Evolutionary conservation across 1,140 invertebrate genomes (phyloP).

Genomic region (Drosophila dunni): DNA sequence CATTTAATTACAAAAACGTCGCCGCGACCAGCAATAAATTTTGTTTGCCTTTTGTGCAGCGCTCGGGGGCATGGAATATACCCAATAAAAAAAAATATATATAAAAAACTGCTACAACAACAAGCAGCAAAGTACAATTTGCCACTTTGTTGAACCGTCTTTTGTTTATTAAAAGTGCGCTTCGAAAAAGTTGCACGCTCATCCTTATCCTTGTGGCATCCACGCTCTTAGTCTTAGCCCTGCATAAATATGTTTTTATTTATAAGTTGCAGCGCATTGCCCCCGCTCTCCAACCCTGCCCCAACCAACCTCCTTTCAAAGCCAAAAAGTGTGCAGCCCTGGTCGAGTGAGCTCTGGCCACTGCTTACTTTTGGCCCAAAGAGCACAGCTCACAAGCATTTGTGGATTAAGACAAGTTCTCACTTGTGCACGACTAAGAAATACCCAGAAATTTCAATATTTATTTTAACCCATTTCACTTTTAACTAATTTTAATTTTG

Average conservation of each 20-base stretch:
- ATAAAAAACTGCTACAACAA: slow-evolving; percentile 23
- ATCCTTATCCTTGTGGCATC: slow-evolving; percentile 67
- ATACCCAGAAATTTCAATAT: no score
- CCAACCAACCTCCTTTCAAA: slow-evolving; percentile 69
- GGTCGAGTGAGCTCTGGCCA: slow-evolving; percentile 30
- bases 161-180: slow-evolving; percentile 65
- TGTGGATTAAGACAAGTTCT: not conserved
- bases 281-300: not conserved
- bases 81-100: not conserved
- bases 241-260: slow-evolving; percentile 81
- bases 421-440: no score
- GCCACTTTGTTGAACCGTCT: slow-evolving; percentile 59
- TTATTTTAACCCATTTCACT: no score
- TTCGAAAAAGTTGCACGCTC: slow-evolving; percentile 63
- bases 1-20: slow-evolving; percentile 83
- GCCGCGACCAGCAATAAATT: slow-evolving; percentile 72
- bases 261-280: slow-evolving; percentile 60
- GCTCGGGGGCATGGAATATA: slow-evolving; percentile 53
- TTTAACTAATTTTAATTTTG: no score
- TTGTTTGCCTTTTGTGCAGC: slow-evolving; percentile 49
- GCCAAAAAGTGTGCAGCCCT: slow-evolving; percentile 72
- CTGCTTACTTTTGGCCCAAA: slow-evolving; percentile 21
- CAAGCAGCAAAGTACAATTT: slow-evolving; percentile 43
- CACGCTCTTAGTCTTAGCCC: slow-evolving; percentile 54
- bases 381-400: slow-evolving; percentile 5